Percentiles rank a stretch among this genome's conserved stretches.
phyloP scores from a whole-genome alignment of 2,888 invertebrate genomes.

The Pseudanteris insignis region DNA sequence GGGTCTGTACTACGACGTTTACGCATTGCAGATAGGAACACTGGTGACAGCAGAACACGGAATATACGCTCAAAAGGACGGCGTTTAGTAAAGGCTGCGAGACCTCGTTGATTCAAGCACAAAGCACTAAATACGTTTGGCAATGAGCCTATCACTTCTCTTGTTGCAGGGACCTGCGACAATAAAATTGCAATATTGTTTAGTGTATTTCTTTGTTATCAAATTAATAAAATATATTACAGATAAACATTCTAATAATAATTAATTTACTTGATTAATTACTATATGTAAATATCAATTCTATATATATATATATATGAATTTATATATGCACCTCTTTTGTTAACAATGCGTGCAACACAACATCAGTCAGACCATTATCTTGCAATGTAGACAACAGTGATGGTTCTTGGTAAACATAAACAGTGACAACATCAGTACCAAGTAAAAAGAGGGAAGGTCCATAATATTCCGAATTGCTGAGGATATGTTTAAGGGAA shows the following conservation, averaged over 20 bases:
- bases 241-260: no score
- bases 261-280: no score
- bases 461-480: slow-evolving; percentile 90
- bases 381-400: slow-evolving; percentile 85
- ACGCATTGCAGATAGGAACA: slow-evolving; percentile 86
- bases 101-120: slow-evolving; percentile 83
- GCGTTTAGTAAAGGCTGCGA: slow-evolving; percentile 80
- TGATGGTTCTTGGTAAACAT: slow-evolving; percentile 85
- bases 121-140: slow-evolving; percentile 89
- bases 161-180: slow-evolving; percentile 73
- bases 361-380: slow-evolving; percentile 85
- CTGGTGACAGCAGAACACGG: slow-evolving; percentile 81
- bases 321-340: slow-evolving; percentile 76
- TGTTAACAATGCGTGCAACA: slow-evolving; percentile 81
- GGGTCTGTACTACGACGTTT: slow-evolving; percentile 82
- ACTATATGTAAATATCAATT: no score
- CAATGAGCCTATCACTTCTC: slow-evolving; percentile 82
- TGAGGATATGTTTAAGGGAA: slow-evolving; percentile 83
- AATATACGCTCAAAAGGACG: slow-evolving; percentile 85
- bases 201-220: no score
- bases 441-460: slow-evolving; percentile 84
- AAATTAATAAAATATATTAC: no score
- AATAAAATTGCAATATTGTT: no score
- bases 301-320: background rate
- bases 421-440: slow-evolving; percentile 86